Percentiles rank a stretch among this genome's conserved stretches.
Evolutionary conservation across 2,797 vertebrate species (phyloP).

Genomic region (Acrossocheilus wenchowensis): DNA sequence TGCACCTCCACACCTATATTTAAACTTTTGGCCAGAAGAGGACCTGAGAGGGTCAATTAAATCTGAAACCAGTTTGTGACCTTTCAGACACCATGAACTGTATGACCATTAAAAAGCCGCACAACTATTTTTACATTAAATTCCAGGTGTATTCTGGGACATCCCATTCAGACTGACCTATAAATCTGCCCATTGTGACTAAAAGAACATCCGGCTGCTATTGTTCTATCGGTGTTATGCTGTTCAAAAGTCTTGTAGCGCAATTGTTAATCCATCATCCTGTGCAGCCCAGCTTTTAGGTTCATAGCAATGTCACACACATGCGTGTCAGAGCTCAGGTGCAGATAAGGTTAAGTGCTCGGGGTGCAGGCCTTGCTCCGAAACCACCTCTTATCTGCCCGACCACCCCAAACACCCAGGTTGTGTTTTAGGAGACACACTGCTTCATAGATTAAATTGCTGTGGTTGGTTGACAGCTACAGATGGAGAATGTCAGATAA

Average conservation of each 20-base stretch:
- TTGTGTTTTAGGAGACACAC: conserved; percentile 18
- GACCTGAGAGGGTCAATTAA: conserved; percentile 42
- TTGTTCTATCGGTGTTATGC: neutral
- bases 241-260: neutral
- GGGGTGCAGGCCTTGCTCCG: neutral
- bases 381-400: conserved; percentile 19
- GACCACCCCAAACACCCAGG: neutral
- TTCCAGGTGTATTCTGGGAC: neutral
- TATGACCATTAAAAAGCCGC: conserved; percentile 30
- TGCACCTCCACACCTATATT: conserved; percentile 34
- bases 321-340: neutral
- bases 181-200: neutral
- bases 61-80: conserved; percentile 31
- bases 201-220: neutral
- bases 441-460: conserved; percentile 36
- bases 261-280: neutral
- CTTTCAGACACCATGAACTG: conserved; percentile 16
- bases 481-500: conserved; percentile 40
- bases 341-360: conserved; percentile 36
- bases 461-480: conserved; percentile 21
- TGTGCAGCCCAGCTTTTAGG: neutral
- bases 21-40: conserved; percentile 35
- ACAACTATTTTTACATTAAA: neutral
- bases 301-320: neutral
- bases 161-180: neutral